Evolutionary conservation across 30 jellyfish, hydroid and myxozoan species (phyloP), one percentile per base, ranked within the genome.

Genomic region (Aurelia coerulea): DNA sequence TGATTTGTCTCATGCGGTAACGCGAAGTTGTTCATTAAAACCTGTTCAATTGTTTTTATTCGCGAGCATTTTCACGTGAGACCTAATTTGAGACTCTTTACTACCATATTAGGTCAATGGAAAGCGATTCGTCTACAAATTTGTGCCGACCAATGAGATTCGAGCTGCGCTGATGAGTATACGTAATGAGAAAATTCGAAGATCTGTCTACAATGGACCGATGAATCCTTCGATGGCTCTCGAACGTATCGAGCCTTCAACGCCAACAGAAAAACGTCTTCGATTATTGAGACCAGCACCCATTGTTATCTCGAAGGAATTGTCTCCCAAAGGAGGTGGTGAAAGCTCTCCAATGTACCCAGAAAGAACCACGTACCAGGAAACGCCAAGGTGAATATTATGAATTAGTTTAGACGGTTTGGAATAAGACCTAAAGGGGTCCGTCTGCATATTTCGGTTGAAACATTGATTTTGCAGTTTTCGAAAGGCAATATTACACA

Each of bases 71-170:
- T 23, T 23, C 29, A 23, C 0, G 29, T 23, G 29, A 23, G 29
- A 23, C 29, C 29, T 23, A 23, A 23, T 23, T 23, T 23, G 29
- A 23, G 29, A 23, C 29, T 39, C 51, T 39, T 39, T 39, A 39
- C 51, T 39, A 39, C 51, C 51, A 39, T 39, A 39, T 58, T 82
- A 95, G 99, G 99, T 95, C 60, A 90, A 89, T 72, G 99, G 99
- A 10, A 95, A 97, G 69, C 86, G 99, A 29, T 95, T 95, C 62
- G 99, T 95, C 10, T 95, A 95, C 96, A 90, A 88, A 54, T 95
- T 95, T 79, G 96, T 95, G n/a, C 96, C 97, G 19, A 91, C 97
- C 10, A 86, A 90, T 14, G 99, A 95, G 74, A 90, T 95, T 75
- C 97, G 90, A 16, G 74, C 97, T 2, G 96, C 97, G n/a, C 67